These are phyloP conservation scores for Elegia similella DNA, from an alignment of 2,888 invertebrate species.

Conservation along the genomic window DNA sequence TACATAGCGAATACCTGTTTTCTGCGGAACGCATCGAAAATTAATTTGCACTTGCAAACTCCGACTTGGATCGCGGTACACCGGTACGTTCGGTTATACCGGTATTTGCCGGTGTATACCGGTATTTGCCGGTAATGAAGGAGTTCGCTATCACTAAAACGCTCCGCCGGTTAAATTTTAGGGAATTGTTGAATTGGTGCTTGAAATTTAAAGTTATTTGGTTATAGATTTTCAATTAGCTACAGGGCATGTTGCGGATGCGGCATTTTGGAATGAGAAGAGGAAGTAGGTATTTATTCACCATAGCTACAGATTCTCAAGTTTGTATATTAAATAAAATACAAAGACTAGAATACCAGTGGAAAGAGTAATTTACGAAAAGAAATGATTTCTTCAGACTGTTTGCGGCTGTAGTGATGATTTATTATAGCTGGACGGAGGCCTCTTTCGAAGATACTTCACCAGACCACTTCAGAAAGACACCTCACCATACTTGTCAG, in stretches of 20 bases:
- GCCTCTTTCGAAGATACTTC: too few relatives aligned
- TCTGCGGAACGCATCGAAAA: conserved; percentile 11
- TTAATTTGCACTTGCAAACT: conserved; percentile 20
- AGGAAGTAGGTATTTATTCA: too few relatives aligned
- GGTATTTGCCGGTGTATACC: conserved; percentile 26
- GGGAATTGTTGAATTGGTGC: conserved; percentile 10
- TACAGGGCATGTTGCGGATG: not conserved
- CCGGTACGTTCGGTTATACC: conserved; percentile 38
- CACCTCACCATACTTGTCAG: too few relatives aligned
- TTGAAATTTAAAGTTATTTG: conserved; percentile 7
- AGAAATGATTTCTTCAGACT: too few relatives aligned
- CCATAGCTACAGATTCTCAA: too few relatives aligned
- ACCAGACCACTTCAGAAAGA: too few relatives aligned
- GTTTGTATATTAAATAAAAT: too few relatives aligned
- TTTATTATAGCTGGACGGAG: too few relatives aligned
- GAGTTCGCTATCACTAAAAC: conserved; percentile 18
- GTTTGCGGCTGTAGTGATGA: too few relatives aligned
- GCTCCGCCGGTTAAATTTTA: conserved; percentile 8
- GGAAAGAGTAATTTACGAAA: too few relatives aligned
- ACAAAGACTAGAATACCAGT: too few relatives aligned
- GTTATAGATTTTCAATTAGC: conserved; percentile 4
- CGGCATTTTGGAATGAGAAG: too few relatives aligned
- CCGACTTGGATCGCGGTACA: conserved; percentile 33
- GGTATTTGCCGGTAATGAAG: conserved; percentile 21
- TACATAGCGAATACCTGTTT: conserved; percentile 17